phyloP scores from a whole-genome alignment of 2,113 vertebrate species.

The Lonchura striata region DNA sequence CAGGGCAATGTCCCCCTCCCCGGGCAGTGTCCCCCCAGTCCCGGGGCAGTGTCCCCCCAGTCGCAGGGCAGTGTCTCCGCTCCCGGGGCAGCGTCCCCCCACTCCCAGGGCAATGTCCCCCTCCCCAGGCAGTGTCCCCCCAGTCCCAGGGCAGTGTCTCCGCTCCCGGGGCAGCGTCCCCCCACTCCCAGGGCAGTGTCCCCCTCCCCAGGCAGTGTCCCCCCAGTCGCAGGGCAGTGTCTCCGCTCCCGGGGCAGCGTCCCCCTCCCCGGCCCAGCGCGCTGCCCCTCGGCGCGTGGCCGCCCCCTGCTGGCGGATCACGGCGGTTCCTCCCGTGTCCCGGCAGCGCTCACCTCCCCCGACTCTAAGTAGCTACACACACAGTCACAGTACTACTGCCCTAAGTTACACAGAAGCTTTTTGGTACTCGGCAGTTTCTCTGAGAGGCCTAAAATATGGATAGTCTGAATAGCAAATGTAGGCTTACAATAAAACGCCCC shows the following conservation, averaged over 20 bases:
- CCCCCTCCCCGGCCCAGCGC: not conserved
- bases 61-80: not conserved
- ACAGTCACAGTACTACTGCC: not conserved
- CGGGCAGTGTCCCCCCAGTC: no score
- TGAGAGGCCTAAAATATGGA: not conserved
- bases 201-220: not conserved
- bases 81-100: no score
- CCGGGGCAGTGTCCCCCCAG: not conserved
- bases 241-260: no score
- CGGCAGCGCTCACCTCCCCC: fast-evolving
- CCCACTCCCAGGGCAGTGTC: no score
- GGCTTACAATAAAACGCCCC: not conserved
- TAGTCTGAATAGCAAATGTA: not conserved
- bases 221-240: no score
- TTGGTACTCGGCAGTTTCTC: not conserved
- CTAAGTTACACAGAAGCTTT: not conserved
- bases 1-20: no score
- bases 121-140: no score
- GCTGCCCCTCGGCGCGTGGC: not conserved
- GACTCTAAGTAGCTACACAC: not conserved
- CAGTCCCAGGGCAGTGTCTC: not conserved
- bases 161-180: no score
- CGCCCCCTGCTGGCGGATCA: not conserved
- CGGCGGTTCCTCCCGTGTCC: not conserved
- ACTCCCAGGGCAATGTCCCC: no score